A percentile compares a stretch with the other conserved stretches of the same genome.
Evolutionary conservation across 2,797 vertebrate species (phyloP).

Genomic region (Malurus splendens): DNA sequence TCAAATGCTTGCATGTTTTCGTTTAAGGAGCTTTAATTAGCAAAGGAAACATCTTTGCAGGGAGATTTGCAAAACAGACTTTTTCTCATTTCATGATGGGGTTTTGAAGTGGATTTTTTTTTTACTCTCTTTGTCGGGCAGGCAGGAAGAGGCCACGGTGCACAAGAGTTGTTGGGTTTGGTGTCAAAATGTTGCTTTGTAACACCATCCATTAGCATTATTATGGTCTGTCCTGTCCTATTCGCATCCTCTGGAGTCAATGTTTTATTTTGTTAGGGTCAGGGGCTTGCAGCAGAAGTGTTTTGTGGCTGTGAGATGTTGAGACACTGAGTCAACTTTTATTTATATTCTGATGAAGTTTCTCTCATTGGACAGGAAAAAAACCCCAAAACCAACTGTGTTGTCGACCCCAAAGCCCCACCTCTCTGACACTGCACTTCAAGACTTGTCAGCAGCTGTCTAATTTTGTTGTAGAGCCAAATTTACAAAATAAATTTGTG

Average conservation of each 20-base stretch:
- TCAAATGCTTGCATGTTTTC: conserved; percentile 27
- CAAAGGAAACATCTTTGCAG: conserved; percentile 46
- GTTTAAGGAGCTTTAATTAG: conserved; percentile 53
- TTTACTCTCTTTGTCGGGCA: not conserved
- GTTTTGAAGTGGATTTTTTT: conserved; percentile 12
- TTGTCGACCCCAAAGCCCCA: not conserved
- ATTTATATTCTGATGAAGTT: not conserved
- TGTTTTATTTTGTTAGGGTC: not conserved
- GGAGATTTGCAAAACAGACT: conserved; percentile 29
- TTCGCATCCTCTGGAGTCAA: not conserved
- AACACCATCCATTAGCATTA: not conserved
- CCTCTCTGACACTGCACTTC: not conserved
- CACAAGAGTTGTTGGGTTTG: not conserved
- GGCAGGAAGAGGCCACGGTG: not conserved
- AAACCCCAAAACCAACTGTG: not conserved
- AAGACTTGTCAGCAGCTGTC: not conserved
- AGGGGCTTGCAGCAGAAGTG: not conserved
- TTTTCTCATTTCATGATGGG: conserved; percentile 15
- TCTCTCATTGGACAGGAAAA: not conserved
- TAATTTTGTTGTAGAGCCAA: not conserved
- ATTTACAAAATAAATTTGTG: not conserved
- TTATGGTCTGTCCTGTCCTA: not conserved
- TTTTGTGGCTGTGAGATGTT: not conserved
- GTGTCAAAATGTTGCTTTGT: not conserved
- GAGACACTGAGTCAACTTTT: not conserved